phyloP scores from a whole-genome alignment of 2,797 vertebrate genomes.

The Loriculus beryllinus region DNA sequence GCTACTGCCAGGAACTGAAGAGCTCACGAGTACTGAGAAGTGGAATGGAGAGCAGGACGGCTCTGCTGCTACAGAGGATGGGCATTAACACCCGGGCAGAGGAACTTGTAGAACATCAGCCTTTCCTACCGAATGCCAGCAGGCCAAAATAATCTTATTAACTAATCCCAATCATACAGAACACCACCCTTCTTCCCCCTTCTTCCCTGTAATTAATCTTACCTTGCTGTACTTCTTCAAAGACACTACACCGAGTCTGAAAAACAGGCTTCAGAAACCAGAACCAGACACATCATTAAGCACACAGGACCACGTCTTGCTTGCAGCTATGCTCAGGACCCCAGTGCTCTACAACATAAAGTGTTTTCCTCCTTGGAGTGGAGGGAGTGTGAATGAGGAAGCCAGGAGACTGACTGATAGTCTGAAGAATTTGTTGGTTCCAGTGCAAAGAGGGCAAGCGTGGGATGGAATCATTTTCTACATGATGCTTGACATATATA shows the following conservation, averaged over 20 bases:
- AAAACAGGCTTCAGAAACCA: not conserved
- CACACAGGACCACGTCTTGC: not conserved
- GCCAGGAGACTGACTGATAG: not conserved
- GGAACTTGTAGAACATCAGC: not conserved
- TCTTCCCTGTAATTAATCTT: not conserved
- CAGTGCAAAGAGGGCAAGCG: slow-evolving; percentile 13
- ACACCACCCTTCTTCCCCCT: not conserved
- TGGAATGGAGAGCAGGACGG: not conserved
- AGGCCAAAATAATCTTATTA: not conserved
- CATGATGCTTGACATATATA: not conserved
- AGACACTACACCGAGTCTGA: not conserved
- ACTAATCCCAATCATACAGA: not conserved
- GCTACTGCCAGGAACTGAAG: not conserved
- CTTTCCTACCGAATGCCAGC: not conserved
- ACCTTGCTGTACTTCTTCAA: not conserved
- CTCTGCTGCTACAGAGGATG: not conserved
- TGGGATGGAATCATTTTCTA: slow-evolving; percentile 6
- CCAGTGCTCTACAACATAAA: accelerated
- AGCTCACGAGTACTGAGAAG: not conserved
- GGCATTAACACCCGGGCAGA: not conserved
- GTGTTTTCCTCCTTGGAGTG: not conserved
- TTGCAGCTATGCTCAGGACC: not conserved
- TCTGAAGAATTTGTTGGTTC: not conserved
- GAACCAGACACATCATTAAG: not conserved
- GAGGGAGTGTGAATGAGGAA: not conserved